phyloP scores from a whole-genome alignment of 2,888 invertebrate genomes.

The Caenorhabditis sp. region DNA sequence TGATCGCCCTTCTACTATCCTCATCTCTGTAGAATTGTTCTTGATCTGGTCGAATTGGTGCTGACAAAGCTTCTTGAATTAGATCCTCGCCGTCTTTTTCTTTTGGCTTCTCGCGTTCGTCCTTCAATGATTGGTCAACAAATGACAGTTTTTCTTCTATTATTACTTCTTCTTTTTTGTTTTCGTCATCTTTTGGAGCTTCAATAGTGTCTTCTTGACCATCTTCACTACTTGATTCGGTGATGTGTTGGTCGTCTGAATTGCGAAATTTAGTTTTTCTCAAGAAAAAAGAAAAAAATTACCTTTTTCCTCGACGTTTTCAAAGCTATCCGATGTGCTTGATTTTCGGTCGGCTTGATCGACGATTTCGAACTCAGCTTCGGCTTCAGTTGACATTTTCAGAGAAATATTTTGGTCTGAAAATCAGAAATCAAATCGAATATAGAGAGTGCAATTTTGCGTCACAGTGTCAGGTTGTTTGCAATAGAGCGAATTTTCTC shows the following conservation, averaged over 20 bases:
- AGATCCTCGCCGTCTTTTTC: constrained; percentile 35
- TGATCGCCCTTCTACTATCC: constrained; percentile 41
- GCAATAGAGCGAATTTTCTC: no score
- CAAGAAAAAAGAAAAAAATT: constrained; percentile 5
- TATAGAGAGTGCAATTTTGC: no score
- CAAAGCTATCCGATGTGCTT: constrained; percentile 35
- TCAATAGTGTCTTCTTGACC: constrained; percentile 6
- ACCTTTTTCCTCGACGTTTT: constrained; percentile 18
- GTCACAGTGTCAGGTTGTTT: no score
- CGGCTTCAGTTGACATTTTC: constrained; percentile 9
- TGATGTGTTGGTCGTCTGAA: constrained; percentile 10
- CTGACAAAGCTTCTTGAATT: constrained; percentile 26
- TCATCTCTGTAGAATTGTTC: constrained; percentile 52
- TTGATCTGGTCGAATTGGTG: constrained; percentile 44
- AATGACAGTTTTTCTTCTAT: constrained; percentile 28
- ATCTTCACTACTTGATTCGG: constrained; percentile 24
- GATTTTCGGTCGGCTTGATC: constrained; percentile 28
- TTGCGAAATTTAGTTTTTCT: neutral
- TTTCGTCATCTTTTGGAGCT: neutral
- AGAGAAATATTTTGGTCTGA: neutral
- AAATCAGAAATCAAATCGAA: neutral
- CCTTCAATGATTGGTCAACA: constrained; percentile 35
- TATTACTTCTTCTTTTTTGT: constrained; percentile 6
- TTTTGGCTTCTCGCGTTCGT: constrained; percentile 17
- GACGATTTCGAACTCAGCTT: constrained; percentile 27